phyloP scores from a whole-genome alignment of 2,888 invertebrate species.

The Odontomyia ornata region DNA sequence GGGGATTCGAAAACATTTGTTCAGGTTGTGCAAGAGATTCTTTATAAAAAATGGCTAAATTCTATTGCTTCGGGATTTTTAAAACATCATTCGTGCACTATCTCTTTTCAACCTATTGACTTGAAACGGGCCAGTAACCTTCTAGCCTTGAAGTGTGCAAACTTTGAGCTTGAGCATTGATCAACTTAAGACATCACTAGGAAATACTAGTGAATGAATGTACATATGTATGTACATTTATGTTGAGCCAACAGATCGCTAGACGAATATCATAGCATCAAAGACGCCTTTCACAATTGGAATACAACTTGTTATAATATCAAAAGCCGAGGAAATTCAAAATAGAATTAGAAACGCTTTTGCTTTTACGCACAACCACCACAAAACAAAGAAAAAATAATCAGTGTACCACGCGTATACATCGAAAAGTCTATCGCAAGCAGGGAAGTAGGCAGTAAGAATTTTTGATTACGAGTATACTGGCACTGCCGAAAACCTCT shows the following conservation, averaged over 20 bases:
- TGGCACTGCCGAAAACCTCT: too few species aligned
- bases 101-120: slow-evolving; percentile 37
- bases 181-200: not conserved
- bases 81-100: slow-evolving; percentile 20
- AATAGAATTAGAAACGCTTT: not conserved
- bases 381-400: not conserved
- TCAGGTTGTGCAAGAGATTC: slow-evolving; percentile 18
- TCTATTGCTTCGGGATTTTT: slow-evolving; percentile 11
- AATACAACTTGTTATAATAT: not conserved
- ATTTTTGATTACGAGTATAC: too few species aligned
- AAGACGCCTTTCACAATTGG: too few species aligned
- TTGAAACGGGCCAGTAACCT: slow-evolving; percentile 47
- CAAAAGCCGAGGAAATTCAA: not conserved
- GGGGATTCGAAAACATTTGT: not conserved
- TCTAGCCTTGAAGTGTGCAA: slow-evolving; percentile 49
- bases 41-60: slow-evolving; percentile 10
- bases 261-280: too few species aligned
- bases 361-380: not conserved
- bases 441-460: too few species aligned
- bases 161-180: slow-evolving; percentile 6
- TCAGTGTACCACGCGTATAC: too few species aligned
- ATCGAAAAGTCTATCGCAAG: too few species aligned
- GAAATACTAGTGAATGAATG: not conserved
- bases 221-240: too few species aligned
- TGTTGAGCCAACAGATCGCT: too few species aligned